Evolutionary conservation across 2,888 invertebrate species (phyloP).

Genomic region (Leucophora obtusa): DNA sequence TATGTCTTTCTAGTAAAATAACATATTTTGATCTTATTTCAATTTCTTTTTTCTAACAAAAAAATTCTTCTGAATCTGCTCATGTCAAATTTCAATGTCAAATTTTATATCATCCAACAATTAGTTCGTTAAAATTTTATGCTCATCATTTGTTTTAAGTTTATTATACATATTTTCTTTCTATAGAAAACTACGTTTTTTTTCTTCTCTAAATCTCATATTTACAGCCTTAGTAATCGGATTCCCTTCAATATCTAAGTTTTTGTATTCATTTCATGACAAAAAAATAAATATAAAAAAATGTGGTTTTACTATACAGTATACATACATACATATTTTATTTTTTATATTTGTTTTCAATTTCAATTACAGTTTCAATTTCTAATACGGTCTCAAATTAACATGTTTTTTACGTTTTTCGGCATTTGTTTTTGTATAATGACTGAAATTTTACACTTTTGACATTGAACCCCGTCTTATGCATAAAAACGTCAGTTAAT

Average conservation of each 20-base stretch:
- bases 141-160: too few relatives aligned
- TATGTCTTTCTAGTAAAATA: too few relatives aligned
- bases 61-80: too few relatives aligned
- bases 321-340: neutral
- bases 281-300: too few relatives aligned
- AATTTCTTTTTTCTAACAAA: too few relatives aligned
- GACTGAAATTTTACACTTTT: constrained; percentile 35
- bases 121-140: too few relatives aligned
- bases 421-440: neutral
- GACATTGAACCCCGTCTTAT: constrained; percentile 31
- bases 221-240: neutral
- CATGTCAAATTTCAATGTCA: too few relatives aligned
- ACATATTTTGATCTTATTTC: too few relatives aligned
- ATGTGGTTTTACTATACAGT: neutral
- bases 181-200: too few relatives aligned
- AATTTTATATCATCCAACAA: too few relatives aligned
- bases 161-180: too few relatives aligned
- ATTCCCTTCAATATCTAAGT: neutral
- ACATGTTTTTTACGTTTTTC: neutral
- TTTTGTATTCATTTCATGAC: neutral
- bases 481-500: too few relatives aligned
- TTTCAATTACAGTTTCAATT: neutral
- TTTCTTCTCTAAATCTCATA: neutral
- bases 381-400: neutral
- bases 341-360: neutral